A percentile compares a stretch with the other conserved stretches of the same genome.
These are phyloP conservation scores for Tethya wilhelma DNA, from an alignment of 37 sponge, comb jelly and placozoan species.

Conservation along the genomic window DNA sequence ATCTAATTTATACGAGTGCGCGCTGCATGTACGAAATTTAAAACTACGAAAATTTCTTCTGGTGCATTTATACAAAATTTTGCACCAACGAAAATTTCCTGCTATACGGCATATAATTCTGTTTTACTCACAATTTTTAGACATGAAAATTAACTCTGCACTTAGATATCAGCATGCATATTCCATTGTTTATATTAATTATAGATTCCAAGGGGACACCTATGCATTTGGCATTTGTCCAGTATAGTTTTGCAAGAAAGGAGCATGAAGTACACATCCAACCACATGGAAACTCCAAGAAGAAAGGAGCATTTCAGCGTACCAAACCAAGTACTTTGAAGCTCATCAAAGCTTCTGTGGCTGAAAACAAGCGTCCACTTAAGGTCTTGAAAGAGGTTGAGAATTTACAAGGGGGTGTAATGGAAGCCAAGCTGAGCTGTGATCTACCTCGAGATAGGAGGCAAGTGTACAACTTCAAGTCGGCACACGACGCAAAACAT, in stretches of 20 bases:
- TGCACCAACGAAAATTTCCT: no score
- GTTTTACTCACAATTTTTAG: no score
- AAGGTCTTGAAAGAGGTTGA: conserved; percentile 22
- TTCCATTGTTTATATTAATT: background rate
- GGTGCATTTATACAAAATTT: no score
- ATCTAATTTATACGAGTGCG: no score
- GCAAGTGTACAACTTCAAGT: conserved; percentile 17
- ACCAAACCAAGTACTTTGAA: conserved; percentile 46
- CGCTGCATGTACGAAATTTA: no score
- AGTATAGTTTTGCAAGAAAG: conserved; percentile 27
- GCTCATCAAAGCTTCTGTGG: background rate
- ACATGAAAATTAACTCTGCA: no score
- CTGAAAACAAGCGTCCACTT: conserved; percentile 17
- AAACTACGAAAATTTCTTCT: no score
- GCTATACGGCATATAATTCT: no score
- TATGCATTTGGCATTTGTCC: conserved; percentile 26
- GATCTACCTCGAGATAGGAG: conserved; percentile 30
- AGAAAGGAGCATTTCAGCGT: background rate
- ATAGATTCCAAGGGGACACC: background rate
- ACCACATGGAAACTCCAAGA: conserved; percentile 33
- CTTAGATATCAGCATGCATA: background rate
- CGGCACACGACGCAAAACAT: background rate
- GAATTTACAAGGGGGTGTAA: conserved; percentile 24
- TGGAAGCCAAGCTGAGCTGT: conserved; percentile 2
- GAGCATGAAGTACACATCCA: conserved; percentile 35